Evolutionary conservation across 1,140 invertebrate genomes (phyloP).

Genomic region (Bathynomus jamesi): DNA sequence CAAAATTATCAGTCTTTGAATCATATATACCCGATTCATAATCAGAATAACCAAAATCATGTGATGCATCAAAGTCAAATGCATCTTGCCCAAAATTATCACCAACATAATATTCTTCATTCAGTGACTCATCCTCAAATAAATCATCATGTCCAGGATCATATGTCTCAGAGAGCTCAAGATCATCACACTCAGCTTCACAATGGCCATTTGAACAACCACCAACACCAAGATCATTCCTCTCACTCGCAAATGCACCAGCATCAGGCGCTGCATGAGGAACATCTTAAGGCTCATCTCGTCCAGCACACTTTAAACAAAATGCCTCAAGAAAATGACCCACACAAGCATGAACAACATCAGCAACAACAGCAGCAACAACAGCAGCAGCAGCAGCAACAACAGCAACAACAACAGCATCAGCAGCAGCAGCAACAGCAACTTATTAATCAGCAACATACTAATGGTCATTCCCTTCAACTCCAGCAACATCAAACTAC

Average conservation of each 20-base stretch:
- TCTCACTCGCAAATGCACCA: too few species aligned
- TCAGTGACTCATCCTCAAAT: background rate
- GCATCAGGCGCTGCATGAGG: background rate
- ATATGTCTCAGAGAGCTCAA: too few species aligned
- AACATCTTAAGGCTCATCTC: background rate
- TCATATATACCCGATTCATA: background rate
- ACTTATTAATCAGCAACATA: background rate
- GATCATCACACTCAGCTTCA: too few species aligned
- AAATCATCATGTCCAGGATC: too few species aligned
- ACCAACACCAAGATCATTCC: background rate
- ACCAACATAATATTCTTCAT: background rate
- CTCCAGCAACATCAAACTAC: background rate
- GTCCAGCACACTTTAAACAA: background rate
- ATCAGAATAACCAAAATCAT: background rate
- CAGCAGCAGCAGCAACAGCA: background rate
- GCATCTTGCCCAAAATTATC: background rate
- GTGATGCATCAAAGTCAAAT: background rate
- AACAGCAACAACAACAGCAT: background rate
- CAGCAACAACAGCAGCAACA: background rate
- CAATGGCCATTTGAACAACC: background rate
- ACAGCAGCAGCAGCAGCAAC: background rate
- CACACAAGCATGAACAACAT: background rate
- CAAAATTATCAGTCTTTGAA: slow-evolving; percentile 1
- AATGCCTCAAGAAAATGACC: background rate
- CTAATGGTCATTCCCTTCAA: background rate